Evolutionary conservation across 64 coral and sea anemone species (phyloP).

Genomic region (Montipora cactus): DNA sequence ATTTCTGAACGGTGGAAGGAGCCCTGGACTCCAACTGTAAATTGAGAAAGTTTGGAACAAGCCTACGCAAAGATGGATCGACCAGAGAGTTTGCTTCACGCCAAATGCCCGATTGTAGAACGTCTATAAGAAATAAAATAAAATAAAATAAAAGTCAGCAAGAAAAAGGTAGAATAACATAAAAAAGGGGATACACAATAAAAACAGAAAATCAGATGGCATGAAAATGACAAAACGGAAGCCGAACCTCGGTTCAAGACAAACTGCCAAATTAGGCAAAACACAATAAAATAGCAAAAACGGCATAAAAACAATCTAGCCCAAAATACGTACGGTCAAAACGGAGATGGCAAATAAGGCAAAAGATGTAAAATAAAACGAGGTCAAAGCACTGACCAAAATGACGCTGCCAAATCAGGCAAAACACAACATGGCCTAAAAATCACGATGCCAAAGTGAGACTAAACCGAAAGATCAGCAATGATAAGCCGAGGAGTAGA

Average conservation of each 20-base stretch:
- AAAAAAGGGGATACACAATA: too few relatives aligned
- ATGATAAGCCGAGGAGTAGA: background rate
- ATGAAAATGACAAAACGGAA: too few relatives aligned
- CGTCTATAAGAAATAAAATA: background rate
- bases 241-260: too few relatives aligned
- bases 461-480: background rate
- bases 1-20: slow-evolving; percentile 40
- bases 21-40: slow-evolving; percentile 21
- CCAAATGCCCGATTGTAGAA: slow-evolving; percentile 20
- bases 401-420: background rate
- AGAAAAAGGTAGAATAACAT: too few relatives aligned
- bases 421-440: background rate
- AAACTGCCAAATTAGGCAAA: too few relatives aligned
- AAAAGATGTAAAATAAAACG: background rate
- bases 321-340: background rate
- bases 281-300: too few relatives aligned
- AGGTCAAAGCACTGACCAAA: slow-evolving; percentile 18
- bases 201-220: too few relatives aligned
- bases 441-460: background rate
- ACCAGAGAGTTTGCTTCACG: slow-evolving; percentile 28
- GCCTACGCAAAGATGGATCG: slow-evolving; percentile 34
- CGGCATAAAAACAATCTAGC: too few relatives aligned
- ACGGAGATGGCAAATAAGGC: background rate
- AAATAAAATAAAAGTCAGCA: too few relatives aligned
- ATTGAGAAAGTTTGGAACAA: background rate